Evolutionary conservation across 2,113 vertebrate species (phyloP).

Genomic region (Ceuthmochares aereus): DNA sequence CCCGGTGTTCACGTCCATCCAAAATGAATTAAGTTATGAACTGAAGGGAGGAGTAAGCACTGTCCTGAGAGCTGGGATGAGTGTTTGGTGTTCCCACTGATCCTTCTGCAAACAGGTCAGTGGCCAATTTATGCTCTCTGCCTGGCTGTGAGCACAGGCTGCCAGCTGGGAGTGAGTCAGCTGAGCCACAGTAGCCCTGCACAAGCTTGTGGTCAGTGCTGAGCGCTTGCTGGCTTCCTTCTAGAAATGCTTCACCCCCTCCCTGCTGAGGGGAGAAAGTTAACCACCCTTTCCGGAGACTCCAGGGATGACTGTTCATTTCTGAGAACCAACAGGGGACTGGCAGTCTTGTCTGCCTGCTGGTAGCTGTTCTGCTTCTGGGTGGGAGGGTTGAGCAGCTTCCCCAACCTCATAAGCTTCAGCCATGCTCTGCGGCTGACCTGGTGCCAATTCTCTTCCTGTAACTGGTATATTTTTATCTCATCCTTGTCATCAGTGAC

Average conservation of each 20-base stretch:
- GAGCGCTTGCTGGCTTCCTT: neutral
- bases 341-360: neutral
- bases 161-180: neutral
- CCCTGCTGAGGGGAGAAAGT: neutral
- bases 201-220: neutral
- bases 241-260: neutral
- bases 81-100: neutral
- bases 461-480: neutral
- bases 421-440: neutral
- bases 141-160: rapidly evolving
- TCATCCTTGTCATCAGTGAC: neutral
- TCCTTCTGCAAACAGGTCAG: slow-evolving; percentile 2
- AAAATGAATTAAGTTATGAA: neutral
- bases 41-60: neutral
- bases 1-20: rapidly evolving
- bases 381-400: neutral
- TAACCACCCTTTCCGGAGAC: rapidly evolving
- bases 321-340: neutral
- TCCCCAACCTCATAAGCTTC: neutral
- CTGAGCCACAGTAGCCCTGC: neutral
- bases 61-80: neutral
- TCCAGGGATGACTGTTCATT: rapidly evolving
- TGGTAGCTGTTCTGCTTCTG: neutral
- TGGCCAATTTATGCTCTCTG: neutral
- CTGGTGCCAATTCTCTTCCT: neutral